Evolutionary conservation across 2,797 vertebrate genomes (phyloP).

Genomic region (Gymnothorax reevesii): DNA sequence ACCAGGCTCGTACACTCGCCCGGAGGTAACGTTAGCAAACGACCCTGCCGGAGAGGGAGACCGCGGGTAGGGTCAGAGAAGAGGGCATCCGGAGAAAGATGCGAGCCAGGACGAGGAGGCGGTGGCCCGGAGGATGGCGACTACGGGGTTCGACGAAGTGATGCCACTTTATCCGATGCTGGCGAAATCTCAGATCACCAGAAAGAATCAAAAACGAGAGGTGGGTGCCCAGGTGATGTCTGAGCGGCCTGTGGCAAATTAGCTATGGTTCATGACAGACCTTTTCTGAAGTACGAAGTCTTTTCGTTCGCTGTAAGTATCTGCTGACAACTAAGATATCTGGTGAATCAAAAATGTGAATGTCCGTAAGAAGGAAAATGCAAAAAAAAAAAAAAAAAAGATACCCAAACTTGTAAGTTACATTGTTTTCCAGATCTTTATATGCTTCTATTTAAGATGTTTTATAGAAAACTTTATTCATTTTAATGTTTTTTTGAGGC

Average conservation of each 20-base stretch:
- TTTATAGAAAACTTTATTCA: too few relatives aligned
- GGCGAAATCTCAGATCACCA: slow-evolving; percentile 44
- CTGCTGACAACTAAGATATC: too few relatives aligned
- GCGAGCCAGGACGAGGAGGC: not conserved
- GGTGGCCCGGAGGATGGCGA: slow-evolving; percentile 25
- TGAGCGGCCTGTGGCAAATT: not conserved
- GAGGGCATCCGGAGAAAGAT: slow-evolving; percentile 3
- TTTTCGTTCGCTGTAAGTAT: too few relatives aligned
- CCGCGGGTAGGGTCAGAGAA: slow-evolving; percentile 40
- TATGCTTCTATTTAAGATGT: too few relatives aligned
- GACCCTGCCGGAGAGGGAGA: slow-evolving; percentile 47
- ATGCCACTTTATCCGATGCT: not conserved
- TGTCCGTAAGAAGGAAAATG: too few relatives aligned
- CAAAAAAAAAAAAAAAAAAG: too few relatives aligned
- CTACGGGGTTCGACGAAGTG: slow-evolving; percentile 28
- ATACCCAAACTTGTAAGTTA: too few relatives aligned
- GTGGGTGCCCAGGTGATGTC: slow-evolving; percentile 52
- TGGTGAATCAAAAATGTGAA: too few relatives aligned
- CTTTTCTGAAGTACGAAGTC: too few relatives aligned
- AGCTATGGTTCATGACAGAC: not conserved
- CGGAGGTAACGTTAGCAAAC: slow-evolving; percentile 33
- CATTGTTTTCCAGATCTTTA: too few relatives aligned
- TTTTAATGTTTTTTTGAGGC: too few relatives aligned
- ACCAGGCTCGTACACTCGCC: slow-evolving; percentile 41
- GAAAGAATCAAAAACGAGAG: slow-evolving; percentile 60